phyloP scores from a whole-genome alignment of 37 sponge, comb jelly and placozoan species.

The Axinella damicornis region DNA sequence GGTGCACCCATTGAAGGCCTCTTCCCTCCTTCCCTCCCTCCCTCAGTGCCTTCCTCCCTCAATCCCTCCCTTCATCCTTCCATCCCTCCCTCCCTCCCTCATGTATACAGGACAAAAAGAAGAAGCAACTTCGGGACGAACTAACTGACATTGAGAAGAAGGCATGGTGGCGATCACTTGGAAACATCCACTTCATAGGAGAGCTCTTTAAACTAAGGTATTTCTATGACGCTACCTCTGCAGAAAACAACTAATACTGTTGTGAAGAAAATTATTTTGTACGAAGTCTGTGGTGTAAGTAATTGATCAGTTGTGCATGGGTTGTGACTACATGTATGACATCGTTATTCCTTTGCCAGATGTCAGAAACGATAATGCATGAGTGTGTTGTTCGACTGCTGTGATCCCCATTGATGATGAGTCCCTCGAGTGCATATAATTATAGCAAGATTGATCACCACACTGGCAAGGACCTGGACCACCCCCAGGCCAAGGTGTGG shows the following conservation, averaged over 20 bases:
- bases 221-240: no score
- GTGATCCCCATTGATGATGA: constrained; percentile 83
- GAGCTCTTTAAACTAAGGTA: constrained; percentile 88
- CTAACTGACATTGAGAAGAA: constrained; percentile 26
- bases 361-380: constrained; percentile 89
- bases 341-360: no score
- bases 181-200: constrained; percentile 92
- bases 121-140: constrained; percentile 47
- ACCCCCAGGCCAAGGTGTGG: no score
- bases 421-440: constrained; percentile 82
- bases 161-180: constrained; percentile 71
- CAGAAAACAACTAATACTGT: no score
- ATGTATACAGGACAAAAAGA: constrained; percentile 52
- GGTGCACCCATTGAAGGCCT: constrained; percentile 32
- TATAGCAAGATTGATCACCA: constrained; percentile 76
- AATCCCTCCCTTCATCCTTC: no score
- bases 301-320: no score
- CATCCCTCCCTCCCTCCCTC: no score
- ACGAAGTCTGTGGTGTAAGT: no score
- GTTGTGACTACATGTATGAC: no score
- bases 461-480: constrained; percentile 86
- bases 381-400: no score
- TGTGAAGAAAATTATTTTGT: no score
- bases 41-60: no score
- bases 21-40: neutral